Evolutionary conservation across 2,888 invertebrate genomes (phyloP), one percentile per base, ranked within the genome.

Genomic region (Blastobasis lacticolella): DNA sequence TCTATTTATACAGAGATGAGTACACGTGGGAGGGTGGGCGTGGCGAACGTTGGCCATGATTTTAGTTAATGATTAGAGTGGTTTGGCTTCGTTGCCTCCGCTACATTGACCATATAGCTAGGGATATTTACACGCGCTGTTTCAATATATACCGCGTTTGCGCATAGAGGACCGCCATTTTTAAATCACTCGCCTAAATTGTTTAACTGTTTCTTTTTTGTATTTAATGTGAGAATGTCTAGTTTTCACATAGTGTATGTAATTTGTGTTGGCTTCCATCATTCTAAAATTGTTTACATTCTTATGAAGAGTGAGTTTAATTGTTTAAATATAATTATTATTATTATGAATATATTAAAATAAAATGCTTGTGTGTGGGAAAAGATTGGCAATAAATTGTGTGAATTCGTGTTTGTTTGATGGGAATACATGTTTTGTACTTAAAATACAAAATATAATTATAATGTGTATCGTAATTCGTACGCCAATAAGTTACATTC

Each of bases 331-430:
- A 52, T 51, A 58, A 52, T 45, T 10, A n/a, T 40, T 43, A 10
- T 45, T 38, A 53, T 37, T 36, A 46, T 38, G 48, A 48, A 51
- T 50, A 46, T 52, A 38, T 43, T 53, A 54, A 56, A 49, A 49
- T 53, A 38, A 46, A 50, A 60, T 51, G 68, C 66, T 71, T 69
- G 46, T 57, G 65, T 71, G 65, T 75, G 75, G 76, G 75, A 67
- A 23, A 23, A 23, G 23, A 66, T 73, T 72, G 73, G 78, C 69
- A 78, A 76, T 78, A 69, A 66, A 6, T 56, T 58, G 63, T 67
- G 71, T 75, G 75, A 69, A 71, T 70, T 76, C 74, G 74, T 75
- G 66, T 68, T 65, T 71, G 75, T 77, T 69, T 63, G 53, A 51
- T 50, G 46, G 8, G 36, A 54, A 47, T 10, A 41, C 10, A 49